These are phyloP conservation scores for Sympetrum striolatum DNA, from an alignment of 2,888 invertebrate species.

Conservation along the genomic window DNA sequence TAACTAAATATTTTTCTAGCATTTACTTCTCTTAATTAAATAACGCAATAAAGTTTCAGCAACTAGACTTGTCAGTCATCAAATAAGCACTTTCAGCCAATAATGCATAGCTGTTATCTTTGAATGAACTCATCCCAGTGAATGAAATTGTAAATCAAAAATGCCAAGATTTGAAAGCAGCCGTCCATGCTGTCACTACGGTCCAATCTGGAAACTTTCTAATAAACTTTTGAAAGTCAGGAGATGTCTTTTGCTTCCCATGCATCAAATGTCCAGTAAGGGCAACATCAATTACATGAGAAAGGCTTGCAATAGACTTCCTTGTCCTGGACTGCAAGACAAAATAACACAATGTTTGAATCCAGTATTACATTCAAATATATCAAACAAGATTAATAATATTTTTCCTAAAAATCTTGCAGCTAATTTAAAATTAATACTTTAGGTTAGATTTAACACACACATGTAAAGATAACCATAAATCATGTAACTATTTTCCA, in stretches of 20 bases:
- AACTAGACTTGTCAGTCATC: not conserved
- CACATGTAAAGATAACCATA: too few species aligned
- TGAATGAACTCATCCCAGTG: not conserved
- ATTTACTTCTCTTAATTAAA: not conserved
- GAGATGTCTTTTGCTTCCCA: conserved; percentile 63
- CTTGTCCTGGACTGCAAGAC: conserved; percentile 55
- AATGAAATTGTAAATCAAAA: conserved; percentile 55
- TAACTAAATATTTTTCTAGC: not conserved
- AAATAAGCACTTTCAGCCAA: conserved; percentile 38
- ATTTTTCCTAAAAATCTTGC: too few species aligned
- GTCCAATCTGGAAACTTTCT: conserved; percentile 70
- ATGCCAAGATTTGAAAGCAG: conserved; percentile 70
- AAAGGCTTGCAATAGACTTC: not conserved
- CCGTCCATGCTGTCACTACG: conserved; percentile 73
- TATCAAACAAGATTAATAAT: too few species aligned
- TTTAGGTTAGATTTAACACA: too few species aligned
- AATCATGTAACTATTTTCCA: too few species aligned
- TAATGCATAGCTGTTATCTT: not conserved
- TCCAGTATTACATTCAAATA: too few species aligned
- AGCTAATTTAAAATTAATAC: too few species aligned
- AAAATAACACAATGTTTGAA: not conserved
- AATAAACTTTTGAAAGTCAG: conserved; percentile 64
- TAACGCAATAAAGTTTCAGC: not conserved
- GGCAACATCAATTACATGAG: conserved; percentile 48
- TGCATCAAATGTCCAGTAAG: conserved; percentile 55